Evolutionary conservation across 2,797 vertebrate genomes (phyloP).

Genomic region (Xiphophorus birchmanni): DNA sequence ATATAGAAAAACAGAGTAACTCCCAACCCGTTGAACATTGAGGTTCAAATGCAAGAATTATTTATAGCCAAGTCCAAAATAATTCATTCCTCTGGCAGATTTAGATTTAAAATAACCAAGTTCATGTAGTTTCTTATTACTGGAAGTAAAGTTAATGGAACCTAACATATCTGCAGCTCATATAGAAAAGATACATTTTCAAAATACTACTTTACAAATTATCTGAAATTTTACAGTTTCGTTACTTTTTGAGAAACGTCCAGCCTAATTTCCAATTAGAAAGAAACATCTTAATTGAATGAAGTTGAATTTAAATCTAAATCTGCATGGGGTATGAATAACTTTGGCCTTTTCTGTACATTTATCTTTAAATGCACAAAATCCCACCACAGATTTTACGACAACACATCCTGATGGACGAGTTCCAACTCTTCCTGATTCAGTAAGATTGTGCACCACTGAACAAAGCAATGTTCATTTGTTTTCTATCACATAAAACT

Average conservation of each 20-base stretch:
- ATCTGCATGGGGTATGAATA: neutral
- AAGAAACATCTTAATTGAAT: neutral
- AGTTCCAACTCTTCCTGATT: too few species aligned
- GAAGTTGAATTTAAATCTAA: neutral
- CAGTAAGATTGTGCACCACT: too few species aligned
- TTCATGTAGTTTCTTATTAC: neutral
- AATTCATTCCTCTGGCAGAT: neutral
- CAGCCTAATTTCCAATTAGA: neutral
- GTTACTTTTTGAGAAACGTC: too few species aligned
- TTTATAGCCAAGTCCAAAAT: neutral
- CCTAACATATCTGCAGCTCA: too few species aligned
- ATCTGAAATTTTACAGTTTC: too few species aligned
- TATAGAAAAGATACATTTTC: neutral
- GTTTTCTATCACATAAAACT: too few species aligned
- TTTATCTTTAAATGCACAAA: neutral
- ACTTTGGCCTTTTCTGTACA: neutral
- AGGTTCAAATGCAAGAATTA: neutral
- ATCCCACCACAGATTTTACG: neutral
- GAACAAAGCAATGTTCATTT: too few species aligned
- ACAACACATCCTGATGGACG: neutral
- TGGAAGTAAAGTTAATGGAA: neutral
- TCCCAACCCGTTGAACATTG: neutral
- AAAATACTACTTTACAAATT: neutral
- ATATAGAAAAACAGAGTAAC: constrained; percentile 4
- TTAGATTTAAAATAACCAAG: neutral